phyloP scores from a whole-genome alignment of 1,140 invertebrate species.

The Plutomurus gul region DNA sequence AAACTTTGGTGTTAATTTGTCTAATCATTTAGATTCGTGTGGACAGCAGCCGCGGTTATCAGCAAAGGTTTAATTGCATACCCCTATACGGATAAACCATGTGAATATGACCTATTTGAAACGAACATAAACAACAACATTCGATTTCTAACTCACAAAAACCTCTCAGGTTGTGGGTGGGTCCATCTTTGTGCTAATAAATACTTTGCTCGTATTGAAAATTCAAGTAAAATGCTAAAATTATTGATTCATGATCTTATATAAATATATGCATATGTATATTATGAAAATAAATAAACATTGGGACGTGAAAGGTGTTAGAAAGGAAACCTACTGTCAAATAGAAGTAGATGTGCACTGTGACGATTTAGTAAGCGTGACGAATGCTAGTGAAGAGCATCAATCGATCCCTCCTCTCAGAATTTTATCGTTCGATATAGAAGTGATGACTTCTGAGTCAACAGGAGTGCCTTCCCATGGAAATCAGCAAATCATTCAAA shows the following conservation, averaged over 20 bases:
- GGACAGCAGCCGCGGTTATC: slow-evolving; percentile 18
- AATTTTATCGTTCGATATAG: slow-evolving; percentile 51
- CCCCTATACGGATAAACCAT: slow-evolving; percentile 22
- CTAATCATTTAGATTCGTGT: slow-evolving; percentile 37
- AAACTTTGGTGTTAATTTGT: no score
- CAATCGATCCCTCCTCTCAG: slow-evolving; percentile 24
- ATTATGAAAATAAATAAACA: background rate
- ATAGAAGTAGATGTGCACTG: slow-evolving; percentile 46
- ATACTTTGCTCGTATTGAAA: background rate
- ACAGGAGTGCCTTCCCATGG: slow-evolving; percentile 4
- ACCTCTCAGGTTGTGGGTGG: slow-evolving; percentile 46
- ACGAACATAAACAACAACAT: slow-evolving; percentile 39
- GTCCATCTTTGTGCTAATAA: background rate
- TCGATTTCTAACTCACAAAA: slow-evolving; percentile 44
- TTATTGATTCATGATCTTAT: background rate
- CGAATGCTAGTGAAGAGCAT: background rate
- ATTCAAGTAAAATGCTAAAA: background rate
- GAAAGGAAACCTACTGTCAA: slow-evolving; percentile 38
- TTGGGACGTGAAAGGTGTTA: background rate
- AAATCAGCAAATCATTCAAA: slow-evolving; percentile 40
- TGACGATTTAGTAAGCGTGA: background rate
- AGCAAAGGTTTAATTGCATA: slow-evolving; percentile 7
- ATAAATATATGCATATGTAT: background rate
- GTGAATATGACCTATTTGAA: slow-evolving; percentile 44
- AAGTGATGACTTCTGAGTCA: slow-evolving; percentile 7